Evolutionary conservation across 2,113 vertebrate species (phyloP), one percentile per base, ranked within the genome.

Genomic region (Hyperopisus bebe): DNA sequence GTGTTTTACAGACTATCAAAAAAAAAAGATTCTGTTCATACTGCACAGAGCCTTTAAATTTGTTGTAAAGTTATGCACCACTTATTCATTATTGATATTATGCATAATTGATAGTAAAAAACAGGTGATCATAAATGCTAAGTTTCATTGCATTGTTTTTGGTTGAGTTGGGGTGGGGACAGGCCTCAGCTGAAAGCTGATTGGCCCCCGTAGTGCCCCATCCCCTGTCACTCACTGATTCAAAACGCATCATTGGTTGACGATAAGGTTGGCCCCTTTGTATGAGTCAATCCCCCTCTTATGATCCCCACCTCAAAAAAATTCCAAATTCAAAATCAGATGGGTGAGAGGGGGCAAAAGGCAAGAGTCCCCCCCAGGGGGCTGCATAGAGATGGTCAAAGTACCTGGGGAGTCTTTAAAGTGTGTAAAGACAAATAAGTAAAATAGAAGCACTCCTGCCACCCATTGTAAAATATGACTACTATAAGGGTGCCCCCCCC

Each of bases 361-460:
- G 44, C 77, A 19, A 82, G 35, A 82, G 17, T 19, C 35, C 77
- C 77, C 42, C 42, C 77, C 42, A 84, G 24, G 13, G n/a, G 11
- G n/a, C n/a, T 55, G 70, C 24, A 51, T 19, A 39, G 84, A n/a
- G 47, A 53, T 84, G 17, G 0, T 86, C 31, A 5, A 8, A 86
- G 50, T 53, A 53, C 3, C 3, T 31, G 62, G 80, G 19, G 35
- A 35, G 17, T 53, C 31, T 5, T 51, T 89, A 58, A 89, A 83
- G 84, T 31, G 46, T 42, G 21, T 77, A 44, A 85, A 89, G 88
- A 84, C 53, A 89, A 62, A 89, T 85, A 89, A 58, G 55, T 89
- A 62, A 58, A 84, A 85, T 9, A 31, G 5, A 24, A 39, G 66
- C 62, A 27, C n/a, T 42, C n/a, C 44, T 90, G 46, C 55, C 80